phyloP scores from a whole-genome alignment of 2,797 vertebrate species.

The Uromys caudimaculatus region DNA sequence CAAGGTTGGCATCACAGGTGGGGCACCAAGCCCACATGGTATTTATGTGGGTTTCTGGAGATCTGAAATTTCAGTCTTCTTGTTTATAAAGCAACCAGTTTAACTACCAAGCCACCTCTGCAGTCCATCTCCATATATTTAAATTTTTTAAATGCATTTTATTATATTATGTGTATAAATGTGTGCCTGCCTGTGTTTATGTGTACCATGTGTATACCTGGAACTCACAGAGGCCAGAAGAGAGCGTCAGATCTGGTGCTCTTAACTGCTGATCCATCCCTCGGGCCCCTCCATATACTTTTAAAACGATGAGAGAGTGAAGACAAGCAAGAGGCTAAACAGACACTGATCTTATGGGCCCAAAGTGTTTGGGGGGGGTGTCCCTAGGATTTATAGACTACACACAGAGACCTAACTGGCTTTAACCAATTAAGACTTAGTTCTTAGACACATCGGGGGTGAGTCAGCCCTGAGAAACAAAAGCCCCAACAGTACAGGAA shows the following conservation, averaged over 20 bases:
- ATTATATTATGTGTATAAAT: background rate
- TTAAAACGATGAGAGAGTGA: slow-evolving; percentile 33
- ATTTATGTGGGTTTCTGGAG: background rate
- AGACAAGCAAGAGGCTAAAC: slow-evolving; percentile 40
- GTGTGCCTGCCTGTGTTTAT: background rate
- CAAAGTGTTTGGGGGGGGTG: background rate
- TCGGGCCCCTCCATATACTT: background rate
- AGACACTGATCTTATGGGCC: slow-evolving; percentile 18
- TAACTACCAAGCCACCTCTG: background rate
- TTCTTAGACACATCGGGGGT: slow-evolving; percentile 16
- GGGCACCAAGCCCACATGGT: background rate
- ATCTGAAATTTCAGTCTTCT: background rate
- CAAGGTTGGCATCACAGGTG: background rate
- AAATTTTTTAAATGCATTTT: background rate
- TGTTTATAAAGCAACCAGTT: background rate
- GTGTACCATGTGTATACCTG: background rate
- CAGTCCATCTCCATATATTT: background rate
- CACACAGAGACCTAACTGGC: slow-evolving; percentile 12
- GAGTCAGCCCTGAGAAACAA: slow-evolving; percentile 13
- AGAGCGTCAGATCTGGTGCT: background rate
- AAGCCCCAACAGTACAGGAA: background rate
- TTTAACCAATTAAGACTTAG: slow-evolving; percentile 15
- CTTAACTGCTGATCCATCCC: background rate
- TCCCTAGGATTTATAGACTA: background rate
- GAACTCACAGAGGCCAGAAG: background rate